Evolutionary conservation across 1,140 invertebrate genomes (phyloP).

Genomic region (Leptonema lineaticorne): DNA sequence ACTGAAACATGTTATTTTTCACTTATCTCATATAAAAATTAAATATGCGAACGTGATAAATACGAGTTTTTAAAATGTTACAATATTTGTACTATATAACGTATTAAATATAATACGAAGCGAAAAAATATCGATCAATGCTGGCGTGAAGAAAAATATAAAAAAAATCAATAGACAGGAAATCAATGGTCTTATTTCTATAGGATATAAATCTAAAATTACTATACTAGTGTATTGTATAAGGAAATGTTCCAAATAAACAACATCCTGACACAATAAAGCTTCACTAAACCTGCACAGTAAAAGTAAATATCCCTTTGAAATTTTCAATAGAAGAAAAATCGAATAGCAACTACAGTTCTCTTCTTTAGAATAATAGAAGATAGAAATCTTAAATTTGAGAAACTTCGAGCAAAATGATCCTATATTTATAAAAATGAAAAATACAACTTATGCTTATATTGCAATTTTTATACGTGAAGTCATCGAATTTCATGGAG

Average conservation of each 20-base stretch:
- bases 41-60: not conserved
- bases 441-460: not conserved
- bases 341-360: not conserved
- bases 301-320: not conserved
- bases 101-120: not conserved
- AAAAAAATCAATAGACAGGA: constrained; percentile 8
- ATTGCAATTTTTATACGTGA: not conserved
- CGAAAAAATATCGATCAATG: too few relatives aligned
- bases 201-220: not conserved
- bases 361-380: too few relatives aligned
- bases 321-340: constrained; percentile 4
- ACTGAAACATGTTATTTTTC: too few relatives aligned
- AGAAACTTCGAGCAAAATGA: too few relatives aligned
- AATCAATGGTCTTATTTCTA: not conserved
- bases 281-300: not conserved
- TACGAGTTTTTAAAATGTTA: not conserved
- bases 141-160: too few relatives aligned
- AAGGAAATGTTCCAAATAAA: not conserved
- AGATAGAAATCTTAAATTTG: too few relatives aligned
- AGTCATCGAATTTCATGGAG: too few relatives aligned
- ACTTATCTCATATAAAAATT: not conserved
- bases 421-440: too few relatives aligned
- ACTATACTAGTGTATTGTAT: not conserved
- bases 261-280: not conserved
- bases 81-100: too few relatives aligned